Base-by-base conservation (phyloP, 2,888 invertebrate species). In the Philonicus albiceps region DNA sequence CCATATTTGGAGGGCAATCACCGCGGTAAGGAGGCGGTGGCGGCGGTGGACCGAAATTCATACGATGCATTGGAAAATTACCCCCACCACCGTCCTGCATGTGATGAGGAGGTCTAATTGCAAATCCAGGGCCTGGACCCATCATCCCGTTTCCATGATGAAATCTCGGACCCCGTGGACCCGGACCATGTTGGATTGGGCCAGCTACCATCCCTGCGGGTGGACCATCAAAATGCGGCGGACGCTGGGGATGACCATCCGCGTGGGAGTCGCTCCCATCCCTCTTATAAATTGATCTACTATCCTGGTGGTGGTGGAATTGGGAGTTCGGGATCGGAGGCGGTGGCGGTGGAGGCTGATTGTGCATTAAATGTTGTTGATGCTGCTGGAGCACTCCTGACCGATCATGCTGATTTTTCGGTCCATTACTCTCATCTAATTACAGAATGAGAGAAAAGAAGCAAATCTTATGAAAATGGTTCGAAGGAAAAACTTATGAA, bases 1-100 rank as follows among this genome's bases (percentile, higher is more conserved):
- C 83, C 73, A 85, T 73, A 55, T 84, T 86, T 30, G 83, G 76
- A 19, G 85, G 72, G 37, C 78, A 81, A 75, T 74, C 85, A 1
- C 86, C 87, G 8, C 87, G 87, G 74, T 86, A 87, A 19, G 87
- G 72, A 13, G 87, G 87, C 6, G 87, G 87, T 4, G 87, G 87
- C 22, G 86, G 87, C 2, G 87, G 87, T 30, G 87, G 87, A 2
- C 87, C 86, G 31, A 87, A 87, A 84, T 87, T 87, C 86, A 87
- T 87, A 7, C 87, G 86, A 87, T 87, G 87, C 84, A 87, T 86
- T 27, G 78, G 83, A n/a, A 87, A 87, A 78, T 87, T 86, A 13
- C 55, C 76, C 11, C 49, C 86, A 55, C 30, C 75, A 43, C 74
- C 31, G 22, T 76, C 85, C 30, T 86, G 76, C 37, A 76, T 43